Conservation (phyloP, 2,113 vertebrate species). For the Cyphomyrus discorhynchus region DNA sequence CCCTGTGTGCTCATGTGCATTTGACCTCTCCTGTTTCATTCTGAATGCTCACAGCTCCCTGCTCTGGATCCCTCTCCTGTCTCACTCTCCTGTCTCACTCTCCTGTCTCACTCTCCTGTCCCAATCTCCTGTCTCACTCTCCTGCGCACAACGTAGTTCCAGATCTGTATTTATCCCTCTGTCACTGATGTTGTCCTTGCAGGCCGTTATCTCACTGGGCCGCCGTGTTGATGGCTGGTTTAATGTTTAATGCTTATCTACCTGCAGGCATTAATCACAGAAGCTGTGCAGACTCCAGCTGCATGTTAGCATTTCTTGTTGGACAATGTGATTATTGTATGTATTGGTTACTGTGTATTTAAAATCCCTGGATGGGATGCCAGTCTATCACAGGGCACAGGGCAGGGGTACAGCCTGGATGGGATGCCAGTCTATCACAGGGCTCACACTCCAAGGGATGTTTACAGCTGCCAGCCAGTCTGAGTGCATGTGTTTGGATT, state of each 20-base stretch:
- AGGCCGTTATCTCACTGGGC: neutral
- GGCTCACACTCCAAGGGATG: neutral
- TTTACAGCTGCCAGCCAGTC: neutral
- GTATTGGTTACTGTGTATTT: neutral
- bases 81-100: neutral
- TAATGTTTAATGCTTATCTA: constrained; percentile 18
- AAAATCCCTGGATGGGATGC: neutral
- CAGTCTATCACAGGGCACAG: too few relatives aligned
- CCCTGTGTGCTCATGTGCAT: neutral
- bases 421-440: neutral
- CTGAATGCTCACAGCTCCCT: neutral
- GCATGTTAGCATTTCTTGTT: neutral
- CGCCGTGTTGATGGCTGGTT: neutral
- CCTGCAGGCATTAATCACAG: neutral
- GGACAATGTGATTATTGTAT: neutral
- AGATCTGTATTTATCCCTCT: neutral
- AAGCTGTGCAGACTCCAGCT: neutral
- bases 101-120: too few relatives aligned
- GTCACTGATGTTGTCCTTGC: neutral
- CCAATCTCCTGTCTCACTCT: neutral
- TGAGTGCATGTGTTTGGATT: neutral
- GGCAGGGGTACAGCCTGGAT: too few relatives aligned
- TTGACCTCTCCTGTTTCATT: neutral
- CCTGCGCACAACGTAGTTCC: neutral
- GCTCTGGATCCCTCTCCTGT: neutral